Conservation (phyloP, 2,113 vertebrate genomes). For the Pimephales promelas region DNA sequence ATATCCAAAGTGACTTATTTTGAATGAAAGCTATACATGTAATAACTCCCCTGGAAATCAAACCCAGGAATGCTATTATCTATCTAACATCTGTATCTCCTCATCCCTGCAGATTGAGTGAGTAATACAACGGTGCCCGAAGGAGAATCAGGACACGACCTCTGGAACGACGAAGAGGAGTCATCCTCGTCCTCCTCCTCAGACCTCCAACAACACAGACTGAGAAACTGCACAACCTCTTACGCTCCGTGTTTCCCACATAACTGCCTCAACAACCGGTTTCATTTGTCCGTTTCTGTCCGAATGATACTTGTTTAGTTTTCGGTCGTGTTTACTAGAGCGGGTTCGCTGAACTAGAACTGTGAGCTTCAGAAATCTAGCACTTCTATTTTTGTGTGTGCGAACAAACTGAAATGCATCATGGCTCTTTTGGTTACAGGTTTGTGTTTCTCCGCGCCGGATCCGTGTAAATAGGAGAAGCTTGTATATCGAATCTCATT, state of each 20-base stretch:
- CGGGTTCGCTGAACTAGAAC: constrained; percentile 37
- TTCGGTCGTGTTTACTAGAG: constrained; percentile 47
- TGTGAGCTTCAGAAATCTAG: constrained; percentile 52
- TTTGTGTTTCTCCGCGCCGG: constrained; percentile 31
- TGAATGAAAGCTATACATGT: neutral
- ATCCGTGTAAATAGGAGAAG: constrained; percentile 53
- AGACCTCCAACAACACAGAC: constrained; percentile 54
- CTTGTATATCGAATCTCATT: constrained; percentile 42
- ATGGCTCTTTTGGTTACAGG: constrained; percentile 32
- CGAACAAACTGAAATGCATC: neutral
- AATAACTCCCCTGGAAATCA: neutral
- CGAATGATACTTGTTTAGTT: neutral
- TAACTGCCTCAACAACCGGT: constrained; percentile 59
- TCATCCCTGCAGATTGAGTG: constrained; percentile 51
- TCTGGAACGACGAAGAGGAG: constrained; percentile 39
- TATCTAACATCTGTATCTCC: neutral
- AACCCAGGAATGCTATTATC: neutral
- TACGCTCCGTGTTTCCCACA: constrained; percentile 50
- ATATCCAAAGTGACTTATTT: neutral
- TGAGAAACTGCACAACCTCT: constrained; percentile 57
- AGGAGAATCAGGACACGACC: constrained; percentile 36
- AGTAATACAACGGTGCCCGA: neutral
- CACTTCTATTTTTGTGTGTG: constrained; percentile 32
- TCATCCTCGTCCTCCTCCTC: constrained; percentile 33
- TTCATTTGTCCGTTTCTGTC: constrained; percentile 33